Conservation (phyloP, 2,888 invertebrate species). For the Pyrgus malvae region DNA sequence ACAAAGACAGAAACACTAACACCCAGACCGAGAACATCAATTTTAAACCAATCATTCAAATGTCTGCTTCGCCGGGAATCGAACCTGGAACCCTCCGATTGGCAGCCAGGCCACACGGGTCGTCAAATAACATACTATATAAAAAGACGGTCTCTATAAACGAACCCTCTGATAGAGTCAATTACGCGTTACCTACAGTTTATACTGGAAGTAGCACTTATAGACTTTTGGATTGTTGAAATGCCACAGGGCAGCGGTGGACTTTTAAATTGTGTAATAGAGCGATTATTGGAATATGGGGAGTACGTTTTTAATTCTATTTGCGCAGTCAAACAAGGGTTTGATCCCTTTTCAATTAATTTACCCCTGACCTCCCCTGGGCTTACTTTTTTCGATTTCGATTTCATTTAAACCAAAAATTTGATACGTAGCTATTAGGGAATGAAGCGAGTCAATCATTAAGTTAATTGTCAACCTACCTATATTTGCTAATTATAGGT, state of each 20-base stretch:
- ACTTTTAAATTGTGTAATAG: slow-evolving; percentile 56
- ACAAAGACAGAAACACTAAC: too few species aligned
- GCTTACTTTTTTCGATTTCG: slow-evolving; percentile 54
- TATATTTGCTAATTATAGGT: too few species aligned
- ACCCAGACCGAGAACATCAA: too few species aligned
- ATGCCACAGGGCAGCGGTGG: slow-evolving; percentile 17
- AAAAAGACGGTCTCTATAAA: too few species aligned
- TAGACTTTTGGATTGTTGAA: neutral
- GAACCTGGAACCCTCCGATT: too few species aligned
- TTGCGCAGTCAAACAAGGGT: slow-evolving; percentile 72
- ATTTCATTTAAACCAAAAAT: slow-evolving; percentile 50
- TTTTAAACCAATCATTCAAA: too few species aligned
- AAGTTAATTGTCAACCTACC: neutral
- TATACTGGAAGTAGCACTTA: too few species aligned
- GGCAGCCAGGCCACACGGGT: too few species aligned
- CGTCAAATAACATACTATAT: too few species aligned
- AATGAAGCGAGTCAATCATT: neutral
- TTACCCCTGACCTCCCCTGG: slow-evolving; percentile 49
- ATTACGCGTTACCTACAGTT: too few species aligned
- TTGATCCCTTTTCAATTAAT: slow-evolving; percentile 69
- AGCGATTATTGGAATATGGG: slow-evolving; percentile 58
- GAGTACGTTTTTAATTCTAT: slow-evolving; percentile 69
- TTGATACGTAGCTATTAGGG: slow-evolving; percentile 26
- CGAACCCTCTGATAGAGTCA: too few species aligned
- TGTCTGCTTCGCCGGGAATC: too few species aligned